Conservation (phyloP, 2,797 vertebrate genomes). For the Acipenser oxyrinchus region DNA sequence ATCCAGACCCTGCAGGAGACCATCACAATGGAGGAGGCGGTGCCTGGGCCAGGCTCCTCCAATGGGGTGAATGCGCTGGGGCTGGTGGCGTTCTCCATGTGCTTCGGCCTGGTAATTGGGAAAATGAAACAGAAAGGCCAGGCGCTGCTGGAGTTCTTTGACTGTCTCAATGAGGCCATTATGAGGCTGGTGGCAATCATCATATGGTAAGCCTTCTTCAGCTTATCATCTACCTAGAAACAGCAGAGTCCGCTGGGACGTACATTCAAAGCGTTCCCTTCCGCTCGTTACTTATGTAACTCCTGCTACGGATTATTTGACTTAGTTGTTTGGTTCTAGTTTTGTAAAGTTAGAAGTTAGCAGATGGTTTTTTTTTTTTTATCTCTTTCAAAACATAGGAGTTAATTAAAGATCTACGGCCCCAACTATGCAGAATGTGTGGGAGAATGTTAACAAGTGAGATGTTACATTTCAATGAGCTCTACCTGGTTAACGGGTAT, state of each 20-base stretch:
- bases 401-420: too few species aligned
- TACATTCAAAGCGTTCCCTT: background rate
- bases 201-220: constrained; percentile 76
- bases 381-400: too few species aligned
- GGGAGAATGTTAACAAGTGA: too few species aligned
- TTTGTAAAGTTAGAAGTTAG: too few species aligned
- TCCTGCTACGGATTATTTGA: too few species aligned
- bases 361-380: too few species aligned
- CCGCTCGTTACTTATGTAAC: background rate
- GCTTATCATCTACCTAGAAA: background rate
- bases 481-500: too few species aligned
- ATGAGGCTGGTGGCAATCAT: constrained; percentile 90
- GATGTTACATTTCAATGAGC: too few species aligned
- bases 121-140: constrained; percentile 91
- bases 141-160: constrained; percentile 81
- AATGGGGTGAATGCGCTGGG: constrained; percentile 87
- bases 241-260: background rate
- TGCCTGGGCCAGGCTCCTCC: constrained; percentile 78
- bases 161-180: constrained; percentile 91
- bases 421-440: too few species aligned
- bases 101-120: constrained; percentile 87
- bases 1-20: constrained; percentile 72
- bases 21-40: constrained; percentile 69
- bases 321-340: too few species aligned
- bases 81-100: constrained; percentile 91